Evolutionary conservation across 2,797 vertebrate genomes (phyloP).

Genomic region (Paguma larvata): DNA sequence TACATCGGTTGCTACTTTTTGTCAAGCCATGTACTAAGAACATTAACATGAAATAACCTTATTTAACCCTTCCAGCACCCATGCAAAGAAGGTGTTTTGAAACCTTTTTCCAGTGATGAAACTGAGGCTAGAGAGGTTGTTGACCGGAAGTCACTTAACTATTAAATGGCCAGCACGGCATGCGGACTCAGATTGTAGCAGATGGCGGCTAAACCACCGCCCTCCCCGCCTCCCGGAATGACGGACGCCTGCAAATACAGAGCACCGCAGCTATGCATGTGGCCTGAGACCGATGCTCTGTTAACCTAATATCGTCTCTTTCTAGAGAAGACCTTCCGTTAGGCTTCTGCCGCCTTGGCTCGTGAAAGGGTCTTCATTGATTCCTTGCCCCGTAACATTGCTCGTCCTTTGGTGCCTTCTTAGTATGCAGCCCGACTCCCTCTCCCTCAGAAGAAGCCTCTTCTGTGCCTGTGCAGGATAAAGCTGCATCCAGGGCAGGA

Average conservation of each 20-base stretch:
- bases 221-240: fast-evolving
- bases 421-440: background rate
- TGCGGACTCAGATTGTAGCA: background rate
- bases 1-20: background rate
- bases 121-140: background rate
- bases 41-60: background rate
- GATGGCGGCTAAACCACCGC: background rate
- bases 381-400: background rate
- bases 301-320: background rate
- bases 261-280: fast-evolving
- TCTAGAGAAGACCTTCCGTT: background rate
- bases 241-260: fast-evolving
- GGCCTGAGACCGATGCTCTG: background rate
- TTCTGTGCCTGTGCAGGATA: background rate
- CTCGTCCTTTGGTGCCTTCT: background rate
- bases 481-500: background rate
- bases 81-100: background rate
- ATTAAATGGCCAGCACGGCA: background rate
- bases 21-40: background rate
- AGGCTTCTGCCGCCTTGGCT: background rate
- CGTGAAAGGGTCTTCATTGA: background rate
- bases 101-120: background rate
- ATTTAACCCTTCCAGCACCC: background rate
- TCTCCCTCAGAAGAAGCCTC: slow-evolving; percentile 15
- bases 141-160: background rate